phyloP scores from a whole-genome alignment of 2,113 vertebrate genomes.

The Mesitornis unicolor region DNA sequence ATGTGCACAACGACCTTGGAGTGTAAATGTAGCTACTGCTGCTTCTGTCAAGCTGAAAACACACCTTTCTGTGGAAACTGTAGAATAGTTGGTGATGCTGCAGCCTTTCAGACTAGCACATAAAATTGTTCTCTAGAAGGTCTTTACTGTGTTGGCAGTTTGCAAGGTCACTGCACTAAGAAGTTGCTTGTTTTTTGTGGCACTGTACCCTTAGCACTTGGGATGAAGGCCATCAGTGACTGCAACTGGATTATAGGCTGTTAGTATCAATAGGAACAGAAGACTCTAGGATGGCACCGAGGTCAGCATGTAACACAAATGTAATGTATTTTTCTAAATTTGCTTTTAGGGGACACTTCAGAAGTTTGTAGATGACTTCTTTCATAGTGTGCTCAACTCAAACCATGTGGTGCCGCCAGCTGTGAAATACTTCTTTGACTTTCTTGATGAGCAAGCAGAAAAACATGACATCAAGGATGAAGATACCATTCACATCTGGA shows the following conservation, averaged over 20 bases:
- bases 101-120: background rate
- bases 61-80: background rate
- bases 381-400: conserved; percentile 91
- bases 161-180: background rate
- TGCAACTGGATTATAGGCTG: background rate
- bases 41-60: background rate
- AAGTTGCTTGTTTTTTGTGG: background rate
- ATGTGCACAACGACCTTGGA: accelerated
- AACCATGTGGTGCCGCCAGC: conserved; percentile 90
- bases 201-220: background rate
- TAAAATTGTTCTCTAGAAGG: background rate
- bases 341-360: conserved; percentile 91
- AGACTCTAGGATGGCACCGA: background rate
- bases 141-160: background rate
- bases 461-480: conserved; percentile 94
- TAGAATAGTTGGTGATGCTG: background rate
- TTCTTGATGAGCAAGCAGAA: conserved; percentile 94
- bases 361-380: conserved; percentile 98
- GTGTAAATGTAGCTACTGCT: background rate
- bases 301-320: background rate
- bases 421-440: conserved; percentile 98
- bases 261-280: background rate
- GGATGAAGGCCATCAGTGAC: background rate
- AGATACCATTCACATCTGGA: conserved; percentile 98
- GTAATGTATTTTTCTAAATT: background rate